Conservation (phyloP, 2,888 invertebrate genomes). For the Pterostichus madidus region DNA sequence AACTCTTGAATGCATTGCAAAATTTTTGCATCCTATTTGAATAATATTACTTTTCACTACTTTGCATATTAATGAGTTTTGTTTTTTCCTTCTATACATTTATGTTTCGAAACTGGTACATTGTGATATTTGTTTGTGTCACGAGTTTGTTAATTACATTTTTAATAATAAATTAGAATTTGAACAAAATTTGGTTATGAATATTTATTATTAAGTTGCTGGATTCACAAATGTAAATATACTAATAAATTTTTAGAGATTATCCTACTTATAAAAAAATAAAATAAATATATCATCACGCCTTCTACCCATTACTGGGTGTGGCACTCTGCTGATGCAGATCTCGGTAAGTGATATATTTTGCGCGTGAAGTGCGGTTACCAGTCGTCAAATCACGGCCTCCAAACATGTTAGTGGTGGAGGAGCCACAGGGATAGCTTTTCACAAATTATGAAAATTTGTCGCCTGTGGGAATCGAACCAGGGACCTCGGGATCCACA, state of each 20-base stretch:
- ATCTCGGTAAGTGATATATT: no score
- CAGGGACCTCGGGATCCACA: no score
- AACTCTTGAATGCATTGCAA: constrained; percentile 29
- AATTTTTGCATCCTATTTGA: constrained; percentile 5
- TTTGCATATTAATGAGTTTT: background rate
- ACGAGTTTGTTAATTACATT: constrained; percentile 24
- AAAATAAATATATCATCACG: no score
- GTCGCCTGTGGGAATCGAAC: no score
- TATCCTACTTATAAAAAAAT: constrained; percentile 17
- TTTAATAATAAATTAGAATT: constrained; percentile 19
- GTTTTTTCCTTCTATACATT: constrained; percentile 10
- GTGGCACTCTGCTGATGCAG: no score
- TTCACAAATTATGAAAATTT: no score
- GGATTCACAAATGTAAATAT: background rate
- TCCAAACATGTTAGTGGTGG: no score
- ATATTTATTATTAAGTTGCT: constrained; percentile 3
- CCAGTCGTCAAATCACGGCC: no score
- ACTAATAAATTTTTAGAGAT: constrained; percentile 12
- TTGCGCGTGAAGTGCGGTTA: no score
- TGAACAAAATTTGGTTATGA: constrained; percentile 4
- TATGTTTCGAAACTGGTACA: constrained; percentile 10
- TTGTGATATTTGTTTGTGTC: background rate
- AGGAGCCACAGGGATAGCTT: no score
- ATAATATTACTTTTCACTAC: background rate
- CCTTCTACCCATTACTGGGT: no score